Base-by-base conservation (phyloP, 2,888 invertebrate species). In the Drosophila crucigera region DNA sequence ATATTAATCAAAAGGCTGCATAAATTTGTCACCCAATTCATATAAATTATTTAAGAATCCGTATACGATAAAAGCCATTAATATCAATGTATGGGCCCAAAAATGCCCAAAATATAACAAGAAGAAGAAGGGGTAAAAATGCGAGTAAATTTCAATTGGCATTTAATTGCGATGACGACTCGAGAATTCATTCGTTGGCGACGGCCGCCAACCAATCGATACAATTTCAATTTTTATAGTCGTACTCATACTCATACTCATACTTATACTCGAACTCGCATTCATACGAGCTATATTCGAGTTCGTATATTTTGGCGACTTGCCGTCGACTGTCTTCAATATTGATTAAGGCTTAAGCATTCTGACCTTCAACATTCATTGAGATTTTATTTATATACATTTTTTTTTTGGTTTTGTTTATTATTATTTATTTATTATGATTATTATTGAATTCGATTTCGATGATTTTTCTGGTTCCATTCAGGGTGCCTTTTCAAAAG, bases 301-400 rank as follows among this genome's bases (percentile, higher is more conserved):
- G 33, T 69, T 70, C n/a, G 43, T 35, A 30, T 49, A 19, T 58
- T 72, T 74, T 70, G 64, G 71, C 49, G 61, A 67, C 64, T 67
- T 60, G 76, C 66, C 53, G 68, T 65, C 60, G 54, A 59, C 54
- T 59, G 71, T 67, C 76, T 83, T 78, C 89, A 78, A 78, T 81
- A 84, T 90, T 85, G 76, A 78, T 90, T 90, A 86, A 80, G 71
- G 74, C 89, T 88, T 82, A 90, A 90, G 86, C 89, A 86, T 90
- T 91, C 74, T 86, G 83, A 91, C 90, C 90, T 91, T 90, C 90
- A 86, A 62, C 83, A 82, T 73, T 86, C 88, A 91, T 91, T 90
- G 84, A 88, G 80, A 82, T 90, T 76, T 74, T 35, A 33, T 33
- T 33, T 11, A 33, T 33, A 37, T 47, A 52, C 41, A 4, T 11